Base-by-base conservation (phyloP, 2,797 vertebrate species). In the Amphiprion clarkii region DNA sequence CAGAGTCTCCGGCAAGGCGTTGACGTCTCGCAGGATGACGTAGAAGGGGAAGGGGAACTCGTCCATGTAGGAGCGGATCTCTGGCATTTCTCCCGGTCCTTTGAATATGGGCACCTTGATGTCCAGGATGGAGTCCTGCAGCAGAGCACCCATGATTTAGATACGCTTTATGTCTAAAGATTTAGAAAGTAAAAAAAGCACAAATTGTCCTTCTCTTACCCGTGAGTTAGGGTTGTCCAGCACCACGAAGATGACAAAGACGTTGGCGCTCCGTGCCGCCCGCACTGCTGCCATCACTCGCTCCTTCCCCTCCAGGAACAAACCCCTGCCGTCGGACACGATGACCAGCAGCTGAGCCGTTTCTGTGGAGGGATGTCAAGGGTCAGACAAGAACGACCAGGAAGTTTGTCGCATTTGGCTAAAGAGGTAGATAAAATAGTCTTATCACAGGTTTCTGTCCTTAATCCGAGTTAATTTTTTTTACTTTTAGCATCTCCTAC, bases 31-130 rank as follows among this genome's bases (percentile, higher is more conserved):
- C 56, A 99, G 96, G 90, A 99, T 98, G 84, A 98, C 83, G 64
- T 99, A 99, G 92, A 99, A 99, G 0, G 98, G 98, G 90, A 99
- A 99, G 0, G 98, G 98, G 88, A 99, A 99, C 91, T 99, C 97
- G 0, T 99, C 98, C 96, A 99, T 98, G 91, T 99, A 99, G 31
- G 98, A 97, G 77, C 94, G 96, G 90, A 99, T 99, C 93, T 99
- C 98, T 0, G 97, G 97, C 80, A 98, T 81, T 82, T 98, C 97
- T 77, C 97, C 97, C 0, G 96, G 96, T 8, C 94, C 96, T 93
- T 95, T 97, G 90, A 99, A 99, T 82, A 99, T 93, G 55, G 98
- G 98, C 72, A 99, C 97, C 95, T 99, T 99, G 90, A 99, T 99
- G 89, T 99, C 98, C 95, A 99, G 88, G 87, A 99, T 96, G 55